Evolutionary conservation across 2,888 invertebrate species (phyloP).

Genomic region (Caenorhabditis doughertyi): DNA sequence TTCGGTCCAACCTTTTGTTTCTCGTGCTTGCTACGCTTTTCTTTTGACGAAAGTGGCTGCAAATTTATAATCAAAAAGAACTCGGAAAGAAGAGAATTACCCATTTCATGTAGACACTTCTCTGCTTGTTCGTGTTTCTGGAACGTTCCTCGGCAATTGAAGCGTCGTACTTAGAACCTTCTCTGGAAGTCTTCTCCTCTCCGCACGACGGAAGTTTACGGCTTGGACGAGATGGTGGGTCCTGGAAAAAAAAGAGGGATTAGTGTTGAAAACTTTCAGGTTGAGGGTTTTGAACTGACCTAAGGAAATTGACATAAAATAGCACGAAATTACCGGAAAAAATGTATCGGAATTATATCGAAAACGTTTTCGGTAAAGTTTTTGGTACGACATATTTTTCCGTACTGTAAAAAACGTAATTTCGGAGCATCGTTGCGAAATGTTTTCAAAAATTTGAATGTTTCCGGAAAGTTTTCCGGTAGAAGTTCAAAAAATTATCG

Average conservation of each 20-base stretch:
- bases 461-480: too few relatives aligned
- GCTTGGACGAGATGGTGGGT: slow-evolving; percentile 17
- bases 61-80: neutral
- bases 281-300: too few relatives aligned
- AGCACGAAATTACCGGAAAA: too few relatives aligned
- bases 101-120: slow-evolving; percentile 36
- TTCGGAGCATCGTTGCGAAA: too few relatives aligned
- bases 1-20: neutral
- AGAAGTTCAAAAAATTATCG: too few relatives aligned
- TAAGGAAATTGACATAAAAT: too few relatives aligned
- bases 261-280: too few relatives aligned
- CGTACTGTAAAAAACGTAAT: too few relatives aligned
- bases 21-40: slow-evolving; percentile 20
- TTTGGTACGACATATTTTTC: too few relatives aligned
- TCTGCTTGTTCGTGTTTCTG: neutral
- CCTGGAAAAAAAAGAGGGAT: neutral
- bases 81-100: neutral
- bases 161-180: neutral
- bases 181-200: slow-evolving; percentile 9
- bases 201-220: neutral
- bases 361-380: too few relatives aligned
- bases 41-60: slow-evolving; percentile 21
- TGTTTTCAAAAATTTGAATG: too few relatives aligned
- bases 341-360: too few relatives aligned
- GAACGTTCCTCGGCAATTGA: slow-evolving; percentile 16